Evolutionary conservation across 2,888 invertebrate genomes (phyloP).

Genomic region (Geotrupes spiniger): DNA sequence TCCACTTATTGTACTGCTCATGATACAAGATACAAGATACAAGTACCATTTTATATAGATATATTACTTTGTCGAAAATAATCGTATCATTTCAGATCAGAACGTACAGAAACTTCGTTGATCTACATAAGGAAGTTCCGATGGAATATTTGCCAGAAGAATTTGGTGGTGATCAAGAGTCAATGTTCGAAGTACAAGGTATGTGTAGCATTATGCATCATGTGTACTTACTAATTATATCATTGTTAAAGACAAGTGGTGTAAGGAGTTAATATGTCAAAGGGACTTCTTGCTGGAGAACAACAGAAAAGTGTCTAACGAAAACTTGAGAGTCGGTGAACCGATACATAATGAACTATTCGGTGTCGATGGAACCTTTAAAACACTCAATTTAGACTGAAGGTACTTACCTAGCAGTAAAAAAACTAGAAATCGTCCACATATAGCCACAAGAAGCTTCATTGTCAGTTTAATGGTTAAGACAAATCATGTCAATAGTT

Average conservation of each 20-base stretch:
- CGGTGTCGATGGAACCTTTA: conserved; percentile 7
- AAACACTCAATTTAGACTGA: conserved; percentile 8
- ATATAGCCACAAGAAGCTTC: too few species aligned
- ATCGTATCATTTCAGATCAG: neutral
- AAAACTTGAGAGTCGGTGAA: conserved; percentile 3
- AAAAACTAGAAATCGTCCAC: too few species aligned
- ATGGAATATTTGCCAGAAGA: neutral
- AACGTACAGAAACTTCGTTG: neutral
- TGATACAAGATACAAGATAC: too few species aligned
- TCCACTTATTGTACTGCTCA: too few species aligned
- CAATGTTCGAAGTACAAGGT: neutral
- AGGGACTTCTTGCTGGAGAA: neutral
- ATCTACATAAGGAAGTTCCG: neutral
- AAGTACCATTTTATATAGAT: too few species aligned
- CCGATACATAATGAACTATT: conserved; percentile 2
- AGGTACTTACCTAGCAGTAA: too few species aligned
- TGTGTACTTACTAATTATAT: too few species aligned
- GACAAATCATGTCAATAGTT: too few species aligned
- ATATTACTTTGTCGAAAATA: too few species aligned
- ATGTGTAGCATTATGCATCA: neutral
- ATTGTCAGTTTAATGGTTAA: too few species aligned
- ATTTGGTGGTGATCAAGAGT: neutral
- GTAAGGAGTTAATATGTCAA: neutral
- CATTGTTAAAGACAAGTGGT: neutral
- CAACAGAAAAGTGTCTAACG: neutral